Evolutionary conservation across 2,888 invertebrate species (phyloP), one percentile per base, ranked within the genome.

Genomic region (Ochropleura plecta): DNA sequence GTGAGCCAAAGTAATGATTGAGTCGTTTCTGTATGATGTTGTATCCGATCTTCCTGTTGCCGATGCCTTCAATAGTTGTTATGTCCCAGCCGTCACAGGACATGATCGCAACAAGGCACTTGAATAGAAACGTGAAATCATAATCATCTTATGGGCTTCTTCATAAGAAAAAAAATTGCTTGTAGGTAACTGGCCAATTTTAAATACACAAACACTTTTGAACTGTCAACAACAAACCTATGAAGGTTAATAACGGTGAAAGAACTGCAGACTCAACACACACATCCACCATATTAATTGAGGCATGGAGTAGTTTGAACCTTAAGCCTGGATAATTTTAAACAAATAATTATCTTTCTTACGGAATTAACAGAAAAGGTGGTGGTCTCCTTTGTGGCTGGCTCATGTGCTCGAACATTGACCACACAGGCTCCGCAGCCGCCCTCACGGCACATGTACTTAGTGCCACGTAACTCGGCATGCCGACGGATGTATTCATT

Each of bases 21-120:
- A 98, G 91, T 0, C 97, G 93, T 71, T 94, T 93, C 87, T 97
- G 97, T 69, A 98, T 97, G 44, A 97, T 95, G 88, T 98, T 97
- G 88, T 97, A 97, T 8, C 98, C 98, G 5, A 90, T 91, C 79
- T 94, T 95, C 86, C 96, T 96, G 88, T 96, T 97, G 30, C 98
- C 98, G 72, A 98, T 92, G 0, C 97, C 97, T 92, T 98, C 98
- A 55, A 97, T 92, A 0, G 98, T 98, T 44, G 97, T 97, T 59
- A 98, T 96, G 65, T 97, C 95, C 97, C 97, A 97, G 18, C 97
- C 96, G 86, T 97, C 94, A 84, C 97, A 97, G 5, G 96, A 94
- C 85, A 97, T 96, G 30, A 97, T 88, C 16, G 97, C 94, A 12
- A 93, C 91, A 16, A 93, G 86, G 55, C 93, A 93, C 93, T 93